Conservation (phyloP, 2,113 vertebrate genomes). For the Dipodomys spectabilis region DNA sequence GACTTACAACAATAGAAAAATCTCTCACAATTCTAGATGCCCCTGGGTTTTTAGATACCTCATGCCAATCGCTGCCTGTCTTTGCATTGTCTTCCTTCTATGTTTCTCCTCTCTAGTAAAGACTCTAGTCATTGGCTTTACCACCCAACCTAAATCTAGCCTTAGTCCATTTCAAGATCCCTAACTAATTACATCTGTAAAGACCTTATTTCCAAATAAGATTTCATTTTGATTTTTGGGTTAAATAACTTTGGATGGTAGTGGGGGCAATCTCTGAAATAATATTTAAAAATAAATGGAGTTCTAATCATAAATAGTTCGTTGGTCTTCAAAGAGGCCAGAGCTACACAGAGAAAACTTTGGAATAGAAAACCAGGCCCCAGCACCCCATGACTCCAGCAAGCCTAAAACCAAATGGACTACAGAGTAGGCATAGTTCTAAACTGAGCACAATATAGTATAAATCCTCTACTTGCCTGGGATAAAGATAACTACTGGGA, state of each 20-base stretch:
- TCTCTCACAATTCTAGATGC: neutral
- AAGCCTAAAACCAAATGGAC: neutral
- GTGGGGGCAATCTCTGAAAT: neutral
- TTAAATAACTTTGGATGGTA: neutral
- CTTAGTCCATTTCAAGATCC: slow-evolving; percentile 4
- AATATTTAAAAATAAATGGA: neutral
- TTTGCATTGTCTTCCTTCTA: neutral
- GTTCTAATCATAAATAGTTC: neutral
- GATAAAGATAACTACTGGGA: no score
- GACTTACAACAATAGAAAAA: neutral
- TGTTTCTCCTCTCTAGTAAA: neutral
- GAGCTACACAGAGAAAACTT: neutral
- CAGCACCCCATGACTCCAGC: neutral
- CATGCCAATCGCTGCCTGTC: neutral
- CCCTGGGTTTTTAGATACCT: neutral
- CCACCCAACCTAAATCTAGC: neutral
- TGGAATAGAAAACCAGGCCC: neutral
- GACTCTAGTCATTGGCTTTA: neutral
- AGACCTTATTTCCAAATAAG: slow-evolving; percentile 6
- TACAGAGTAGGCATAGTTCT: neutral
- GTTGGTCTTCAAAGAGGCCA: neutral
- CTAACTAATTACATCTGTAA: neutral
- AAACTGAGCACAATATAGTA: neutral
- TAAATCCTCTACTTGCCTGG: neutral
- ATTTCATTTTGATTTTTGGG: neutral